These are phyloP conservation scores for Procapra przewalskii DNA, from an alignment of 2,113 vertebrate species.

Conservation along the genomic window DNA sequence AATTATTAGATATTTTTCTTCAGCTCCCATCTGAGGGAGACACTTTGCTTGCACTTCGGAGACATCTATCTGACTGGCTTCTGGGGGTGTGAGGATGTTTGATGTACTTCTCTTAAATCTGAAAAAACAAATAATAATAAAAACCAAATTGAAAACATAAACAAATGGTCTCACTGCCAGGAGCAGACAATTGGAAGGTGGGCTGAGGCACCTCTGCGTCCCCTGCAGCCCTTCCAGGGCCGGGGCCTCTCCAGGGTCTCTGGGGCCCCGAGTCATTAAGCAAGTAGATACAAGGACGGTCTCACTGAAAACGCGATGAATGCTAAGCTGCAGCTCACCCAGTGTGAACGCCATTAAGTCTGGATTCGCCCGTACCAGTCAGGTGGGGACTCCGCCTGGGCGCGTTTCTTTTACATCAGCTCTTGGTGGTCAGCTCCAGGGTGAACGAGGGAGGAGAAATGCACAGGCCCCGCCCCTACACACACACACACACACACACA, in stretches of 20 bases:
- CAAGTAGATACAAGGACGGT: neutral
- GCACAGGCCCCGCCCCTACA: neutral
- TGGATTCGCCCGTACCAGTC: neutral
- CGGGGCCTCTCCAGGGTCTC: neutral
- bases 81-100: neutral
- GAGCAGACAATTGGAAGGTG: accelerated
- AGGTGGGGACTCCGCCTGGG: neutral
- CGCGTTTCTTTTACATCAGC: neutral
- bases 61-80: neutral
- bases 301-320: neutral
- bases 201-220: neutral
- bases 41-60: neutral
- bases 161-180: constrained; percentile 9
- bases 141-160: constrained; percentile 62
- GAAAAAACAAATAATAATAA: constrained; percentile 45
- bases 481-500: neutral
- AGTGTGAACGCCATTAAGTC: neutral
- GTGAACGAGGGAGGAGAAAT: neutral
- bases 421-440: neutral
- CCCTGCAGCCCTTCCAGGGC: neutral
- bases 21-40: neutral
- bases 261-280: neutral
- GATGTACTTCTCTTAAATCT: constrained; percentile 41
- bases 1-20: constrained; percentile 16
- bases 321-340: neutral